A percentile compares a stretch with the other conserved stretches of the same genome.
phyloP scores from a whole-genome alignment of 1,140 invertebrate species.

The Trichonephila inaurata region DNA sequence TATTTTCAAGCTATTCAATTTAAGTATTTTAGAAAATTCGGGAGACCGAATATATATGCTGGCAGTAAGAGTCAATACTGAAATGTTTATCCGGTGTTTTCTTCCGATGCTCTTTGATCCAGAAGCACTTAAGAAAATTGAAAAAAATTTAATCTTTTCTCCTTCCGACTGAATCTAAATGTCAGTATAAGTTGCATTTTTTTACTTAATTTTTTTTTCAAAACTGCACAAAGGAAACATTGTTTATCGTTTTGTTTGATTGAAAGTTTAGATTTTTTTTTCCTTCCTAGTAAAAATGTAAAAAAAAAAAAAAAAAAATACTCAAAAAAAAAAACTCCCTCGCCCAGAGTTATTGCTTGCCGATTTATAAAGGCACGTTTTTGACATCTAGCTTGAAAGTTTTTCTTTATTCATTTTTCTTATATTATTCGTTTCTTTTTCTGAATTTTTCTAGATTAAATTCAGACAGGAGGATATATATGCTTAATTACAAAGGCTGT shows the following conservation, averaged over 20 bases:
- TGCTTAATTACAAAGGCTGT: neutral
- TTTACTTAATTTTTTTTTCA: slow-evolving; percentile 32
- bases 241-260: slow-evolving; percentile 51
- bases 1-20: slow-evolving; percentile 12
- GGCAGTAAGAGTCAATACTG: slow-evolving; percentile 44
- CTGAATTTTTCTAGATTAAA: neutral
- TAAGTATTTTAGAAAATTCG: neutral
- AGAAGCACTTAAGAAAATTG: slow-evolving; percentile 69
- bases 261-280: slow-evolving; percentile 47
- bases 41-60: neutral
- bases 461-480: neutral
- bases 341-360: neutral
- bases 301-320: no score
- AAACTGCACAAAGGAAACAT: neutral
- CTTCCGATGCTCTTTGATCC: slow-evolving; percentile 47
- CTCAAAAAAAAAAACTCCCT: neutral
- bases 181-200: slow-evolving; percentile 2
- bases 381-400: neutral
- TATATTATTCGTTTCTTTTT: neutral
- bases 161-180: slow-evolving; percentile 15
- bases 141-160: slow-evolving; percentile 41
- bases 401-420: neutral
- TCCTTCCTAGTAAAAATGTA: neutral
- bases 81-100: slow-evolving; percentile 46
- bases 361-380: neutral